Evolutionary conservation across 2,797 vertebrate genomes (phyloP), one percentile per base, ranked within the genome.

Genomic region (Aselliscus stoliczkanus): DNA sequence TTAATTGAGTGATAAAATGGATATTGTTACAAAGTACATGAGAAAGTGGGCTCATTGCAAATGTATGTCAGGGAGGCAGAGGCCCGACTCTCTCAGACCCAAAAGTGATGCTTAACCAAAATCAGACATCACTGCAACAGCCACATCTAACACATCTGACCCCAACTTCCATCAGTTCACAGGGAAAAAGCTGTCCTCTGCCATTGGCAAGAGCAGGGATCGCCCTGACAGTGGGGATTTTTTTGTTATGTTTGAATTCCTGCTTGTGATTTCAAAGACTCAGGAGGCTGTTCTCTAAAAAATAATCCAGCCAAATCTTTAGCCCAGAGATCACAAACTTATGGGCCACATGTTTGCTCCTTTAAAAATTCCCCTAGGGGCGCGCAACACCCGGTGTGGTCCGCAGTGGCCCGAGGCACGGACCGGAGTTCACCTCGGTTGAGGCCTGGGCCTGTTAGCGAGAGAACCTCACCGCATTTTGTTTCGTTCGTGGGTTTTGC

Each of bases 61-160:
- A 83, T n/a, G 13, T 82, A 44, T 17, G 50, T 80, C 77, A 92
- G 42, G 80, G 56, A 65, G 69, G 18, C 23, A 92, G 25, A 65
- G 27, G 25, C 52, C n/a, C 27, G 47, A 31, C 18, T 80, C 47
- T 42, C 75, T 27, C 50, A 9, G 25, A 62, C 12, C n/a, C n/a
- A 85, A 88, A 92, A 80, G 56, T 29, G 14, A 93, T 64, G 18
- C 79, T 81, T 82, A 73, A 90, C n/a, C 56, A 54, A 81, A 44
- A 81, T 80, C 72, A 76, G 37, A 90, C n/a, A 83, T 81, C 60
- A 25, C 60, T 67, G 81, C 60, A 81, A 47, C 25, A 94, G 64
- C n/a, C 90, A 44, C 50, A 94, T 86, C 75, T 90, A 93, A 56
- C 60, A 91, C 72, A 18, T 81, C 31, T 89, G 60, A 93, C 50